phyloP scores from a whole-genome alignment of 2,888 invertebrate genomes.

The Penaeus monodon region DNA sequence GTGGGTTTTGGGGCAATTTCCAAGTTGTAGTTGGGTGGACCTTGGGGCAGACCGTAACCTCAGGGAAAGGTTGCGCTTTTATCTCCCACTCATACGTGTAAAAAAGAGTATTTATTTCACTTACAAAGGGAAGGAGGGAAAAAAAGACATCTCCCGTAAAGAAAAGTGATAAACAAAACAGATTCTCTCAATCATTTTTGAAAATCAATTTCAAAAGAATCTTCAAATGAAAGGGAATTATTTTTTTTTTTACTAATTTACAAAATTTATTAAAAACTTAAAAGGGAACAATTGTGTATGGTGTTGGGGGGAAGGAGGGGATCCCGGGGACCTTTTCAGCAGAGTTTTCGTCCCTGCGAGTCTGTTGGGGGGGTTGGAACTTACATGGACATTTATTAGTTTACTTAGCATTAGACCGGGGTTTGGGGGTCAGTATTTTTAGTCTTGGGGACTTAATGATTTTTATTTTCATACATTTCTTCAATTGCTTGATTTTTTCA shows the following conservation, averaged over 20 bases:
- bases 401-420: slow-evolving; percentile 78
- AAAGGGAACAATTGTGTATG: slow-evolving; percentile 57
- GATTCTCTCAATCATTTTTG: no score
- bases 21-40: slow-evolving; percentile 77
- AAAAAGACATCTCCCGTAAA: no score
- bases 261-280: background rate
- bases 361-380: slow-evolving; percentile 81
- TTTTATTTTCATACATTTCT: background rate
- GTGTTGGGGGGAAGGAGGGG: slow-evolving; percentile 59
- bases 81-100: slow-evolving; percentile 49
- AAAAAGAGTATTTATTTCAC: slow-evolving; percentile 55
- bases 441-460: background rate
- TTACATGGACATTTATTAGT: slow-evolving; percentile 80
- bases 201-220: no score
- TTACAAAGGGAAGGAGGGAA: slow-evolving; percentile 46
- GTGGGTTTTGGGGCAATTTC: slow-evolving; percentile 78
- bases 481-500: slow-evolving; percentile 6
- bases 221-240: background rate
- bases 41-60: slow-evolving; percentile 51
- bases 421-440: slow-evolving; percentile 30
- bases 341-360: slow-evolving; percentile 71
- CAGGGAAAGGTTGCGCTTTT: slow-evolving; percentile 58
- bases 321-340: slow-evolving; percentile 56
- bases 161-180: no score
- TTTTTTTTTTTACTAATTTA: background rate